Evolutionary conservation across 2,113 vertebrate species (phyloP).

Genomic region (Meriones unguiculatus): DNA sequence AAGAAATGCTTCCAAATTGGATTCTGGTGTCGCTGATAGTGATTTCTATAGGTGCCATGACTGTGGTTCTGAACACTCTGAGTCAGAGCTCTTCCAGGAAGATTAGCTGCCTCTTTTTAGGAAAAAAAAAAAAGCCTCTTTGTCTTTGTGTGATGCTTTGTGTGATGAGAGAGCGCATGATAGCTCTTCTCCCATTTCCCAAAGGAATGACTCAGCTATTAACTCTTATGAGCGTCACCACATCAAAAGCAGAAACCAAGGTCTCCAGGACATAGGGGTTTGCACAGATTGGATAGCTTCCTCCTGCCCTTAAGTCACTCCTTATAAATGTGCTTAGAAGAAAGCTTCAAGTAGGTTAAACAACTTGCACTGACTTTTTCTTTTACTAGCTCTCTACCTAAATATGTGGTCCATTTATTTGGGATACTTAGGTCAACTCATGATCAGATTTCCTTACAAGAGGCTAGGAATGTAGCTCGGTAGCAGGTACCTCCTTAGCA

Average conservation of each 20-base stretch:
- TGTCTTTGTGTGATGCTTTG: constrained; percentile 77
- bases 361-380: constrained; percentile 18
- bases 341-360: constrained; percentile 38
- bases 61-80: constrained; percentile 81
- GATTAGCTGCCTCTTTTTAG: constrained; percentile 79
- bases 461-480: neutral
- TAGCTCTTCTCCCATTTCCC: constrained; percentile 68
- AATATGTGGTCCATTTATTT: constrained; percentile 10
- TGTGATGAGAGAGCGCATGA: constrained; percentile 76
- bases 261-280: constrained; percentile 64
- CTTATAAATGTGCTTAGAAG: constrained; percentile 51
- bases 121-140: constrained; percentile 77
- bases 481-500: neutral
- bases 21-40: constrained; percentile 49
- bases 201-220: constrained; percentile 80
- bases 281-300: constrained; percentile 64
- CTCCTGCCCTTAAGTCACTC: constrained; percentile 55
- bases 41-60: constrained; percentile 82
- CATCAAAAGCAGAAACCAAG: constrained; percentile 79
- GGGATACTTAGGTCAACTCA: constrained; percentile 20
- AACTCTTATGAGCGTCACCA: constrained; percentile 53
- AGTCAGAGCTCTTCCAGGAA: constrained; percentile 80
- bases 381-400: neutral
- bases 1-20: constrained; percentile 25
- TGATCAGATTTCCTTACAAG: neutral